Percentiles rank a stretch among this genome's conserved stretches.
Conservation (phyloP, 2,888 invertebrate genomes). For the Abrostola triplasia region DNA sequence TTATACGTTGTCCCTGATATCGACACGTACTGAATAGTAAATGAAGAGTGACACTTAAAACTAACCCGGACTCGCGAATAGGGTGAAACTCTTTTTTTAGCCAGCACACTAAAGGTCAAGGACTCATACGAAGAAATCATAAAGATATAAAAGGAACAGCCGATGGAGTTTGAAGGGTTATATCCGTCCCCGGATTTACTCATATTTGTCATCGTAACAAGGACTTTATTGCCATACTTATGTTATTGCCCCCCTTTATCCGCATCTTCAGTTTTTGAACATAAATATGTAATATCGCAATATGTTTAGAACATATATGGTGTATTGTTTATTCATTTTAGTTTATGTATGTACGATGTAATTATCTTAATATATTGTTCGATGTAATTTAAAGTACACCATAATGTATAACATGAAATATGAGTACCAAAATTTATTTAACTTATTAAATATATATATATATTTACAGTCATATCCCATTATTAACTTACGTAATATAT, state of each 20-base stretch:
- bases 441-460: no score
- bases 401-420: not conserved
- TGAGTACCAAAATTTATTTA: not conserved
- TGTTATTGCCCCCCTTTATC: slow-evolving; percentile 46
- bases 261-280: slow-evolving; percentile 30
- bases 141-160: slow-evolving; percentile 36
- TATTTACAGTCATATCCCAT: no score
- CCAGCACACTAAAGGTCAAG: slow-evolving; percentile 35
- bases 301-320: slow-evolving; percentile 12
- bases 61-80: slow-evolving; percentile 46
- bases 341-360: not conserved
- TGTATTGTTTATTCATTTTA: not conserved
- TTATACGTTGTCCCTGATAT: slow-evolving; percentile 37
- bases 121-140: slow-evolving; percentile 36
- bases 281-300: slow-evolving; percentile 33
- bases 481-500: no score
- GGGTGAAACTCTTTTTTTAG: slow-evolving; percentile 56
- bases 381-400: no score
- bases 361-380: no score
- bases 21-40: slow-evolving; percentile 55
- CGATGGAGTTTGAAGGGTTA: slow-evolving; percentile 43
- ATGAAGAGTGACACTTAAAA: slow-evolving; percentile 61
- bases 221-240: slow-evolving; percentile 51
- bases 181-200: slow-evolving; percentile 29
- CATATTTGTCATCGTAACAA: slow-evolving; percentile 53